These are phyloP conservation scores for Archips xylosteana DNA, from an alignment of 2,888 invertebrate genomes.

Conservation along the genomic window DNA sequence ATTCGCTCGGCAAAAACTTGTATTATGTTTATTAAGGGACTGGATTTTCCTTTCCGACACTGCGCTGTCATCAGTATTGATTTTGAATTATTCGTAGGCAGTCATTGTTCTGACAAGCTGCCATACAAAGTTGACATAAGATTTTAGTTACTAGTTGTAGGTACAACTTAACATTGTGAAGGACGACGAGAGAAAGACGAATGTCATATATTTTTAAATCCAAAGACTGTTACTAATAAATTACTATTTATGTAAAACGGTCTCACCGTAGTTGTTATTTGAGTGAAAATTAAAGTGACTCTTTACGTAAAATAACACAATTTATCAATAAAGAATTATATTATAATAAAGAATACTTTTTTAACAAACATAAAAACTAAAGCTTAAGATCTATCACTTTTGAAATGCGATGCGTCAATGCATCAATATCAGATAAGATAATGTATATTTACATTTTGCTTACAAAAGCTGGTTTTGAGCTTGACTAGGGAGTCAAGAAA, in stretches of 20 bases:
- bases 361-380: not conserved
- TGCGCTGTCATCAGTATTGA: slow-evolving; percentile 28
- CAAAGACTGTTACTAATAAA: too few species aligned
- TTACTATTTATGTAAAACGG: too few species aligned
- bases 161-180: not conserved
- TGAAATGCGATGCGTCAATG: not conserved
- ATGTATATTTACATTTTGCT: not conserved
- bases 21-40: slow-evolving; percentile 41
- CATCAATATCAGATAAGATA: slow-evolving; percentile 1
- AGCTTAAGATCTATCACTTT: slow-evolving; percentile 2
- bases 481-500: too few species aligned
- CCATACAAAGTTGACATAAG: not conserved
- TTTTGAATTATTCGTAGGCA: slow-evolving; percentile 8
- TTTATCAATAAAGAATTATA: not conserved
- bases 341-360: not conserved
- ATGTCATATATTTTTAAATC: too few species aligned
- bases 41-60: slow-evolving; percentile 25
- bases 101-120: slow-evolving; percentile 6
- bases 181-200: too few species aligned
- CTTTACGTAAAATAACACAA: not conserved
- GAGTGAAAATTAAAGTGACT: not conserved
- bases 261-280: not conserved
- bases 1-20: slow-evolving; percentile 39
- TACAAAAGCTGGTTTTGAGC: not conserved
- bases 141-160: not conserved